Base-by-base conservation (phyloP, 1,140 invertebrate species). In the Drosophila mauritiana region DNA sequence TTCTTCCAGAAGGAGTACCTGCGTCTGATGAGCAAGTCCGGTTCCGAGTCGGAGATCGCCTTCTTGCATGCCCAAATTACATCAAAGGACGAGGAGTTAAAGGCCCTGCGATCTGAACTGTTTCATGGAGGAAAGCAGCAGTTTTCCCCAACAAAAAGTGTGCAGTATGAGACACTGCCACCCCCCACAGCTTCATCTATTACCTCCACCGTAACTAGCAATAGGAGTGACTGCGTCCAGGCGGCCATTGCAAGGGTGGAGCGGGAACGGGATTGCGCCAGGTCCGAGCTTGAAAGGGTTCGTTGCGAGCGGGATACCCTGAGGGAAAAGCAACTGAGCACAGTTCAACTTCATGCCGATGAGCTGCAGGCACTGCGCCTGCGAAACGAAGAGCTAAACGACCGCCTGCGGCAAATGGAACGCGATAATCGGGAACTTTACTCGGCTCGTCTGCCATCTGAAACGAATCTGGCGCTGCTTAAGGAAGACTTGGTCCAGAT, bases 1-100 rank as follows among this genome's bases (percentile, higher is more conserved):
- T 92, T 92, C 55, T 92, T 91, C 25, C 90, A 92, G 34, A 92
- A 89, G 49, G 91, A 92, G 61, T 92, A 91, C n/a, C 53, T 92
- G 8, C 77, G 89, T 0, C 56, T 91, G 1, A 67, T 92, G 20
- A 46, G 58, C 20, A 92, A 91, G 62, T 59, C 74, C 0, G 84
- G 86, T 5, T 91, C 86, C 0, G 86, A 92, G 5, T 72, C 73
- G 1, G 85, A 92, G 49, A 57, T 92, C 12, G 85, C 85, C 20
- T 91, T 92, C 27, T 39, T 92, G 43, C 82, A 91, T 22, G 49
- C 73, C 0, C 91, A 92, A 82, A 80, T 92, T n/a, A 79, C 91
- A 53, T 90, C 85, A 2, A 92, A 92, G 40, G 91, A 92, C n/a
- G 91, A 92, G 4, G 91, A 92, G 36, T 42, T 92, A 0, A 70